Evolutionary conservation across 2,888 invertebrate species (phyloP).

Genomic region (Ormyrus labotus): DNA sequence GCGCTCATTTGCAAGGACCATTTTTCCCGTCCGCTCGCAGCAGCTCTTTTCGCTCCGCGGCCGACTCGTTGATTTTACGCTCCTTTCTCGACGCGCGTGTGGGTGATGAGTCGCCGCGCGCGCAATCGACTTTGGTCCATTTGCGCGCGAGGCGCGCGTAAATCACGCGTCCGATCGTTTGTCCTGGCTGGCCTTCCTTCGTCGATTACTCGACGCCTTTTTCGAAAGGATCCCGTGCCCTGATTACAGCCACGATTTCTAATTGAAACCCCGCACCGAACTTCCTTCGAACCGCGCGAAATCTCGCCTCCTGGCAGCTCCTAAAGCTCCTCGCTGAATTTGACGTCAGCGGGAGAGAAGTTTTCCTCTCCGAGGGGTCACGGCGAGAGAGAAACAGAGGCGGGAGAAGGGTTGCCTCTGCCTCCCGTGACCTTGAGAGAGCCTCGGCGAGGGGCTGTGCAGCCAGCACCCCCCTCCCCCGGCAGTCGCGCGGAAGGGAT

Average conservation of each 20-base stretch:
- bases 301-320: no score
- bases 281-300: no score
- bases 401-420: no score
- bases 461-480: conserved; percentile 21
- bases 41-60: conserved; percentile 48
- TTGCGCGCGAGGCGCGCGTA: background rate
- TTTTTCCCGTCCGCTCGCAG: background rate
- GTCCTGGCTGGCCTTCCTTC: conserved; percentile 33
- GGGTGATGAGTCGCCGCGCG: background rate
- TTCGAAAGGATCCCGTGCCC: no score
- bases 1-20: no score
- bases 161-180: background rate
- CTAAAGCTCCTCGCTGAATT: no score
- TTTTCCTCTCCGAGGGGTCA: no score
- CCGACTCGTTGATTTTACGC: no score
- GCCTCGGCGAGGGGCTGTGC: conserved; percentile 19
- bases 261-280: no score
- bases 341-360: no score
- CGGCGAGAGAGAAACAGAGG: background rate
- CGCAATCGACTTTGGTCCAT: no score
- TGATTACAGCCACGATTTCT: no score
- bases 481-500: conserved; percentile 24
- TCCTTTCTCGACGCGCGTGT: conserved; percentile 21
- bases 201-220: conserved; percentile 52
- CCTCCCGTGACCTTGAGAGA: conserved; percentile 37